phyloP scores from a whole-genome alignment of 2,888 invertebrate genomes.

The Euclidia mi region DNA sequence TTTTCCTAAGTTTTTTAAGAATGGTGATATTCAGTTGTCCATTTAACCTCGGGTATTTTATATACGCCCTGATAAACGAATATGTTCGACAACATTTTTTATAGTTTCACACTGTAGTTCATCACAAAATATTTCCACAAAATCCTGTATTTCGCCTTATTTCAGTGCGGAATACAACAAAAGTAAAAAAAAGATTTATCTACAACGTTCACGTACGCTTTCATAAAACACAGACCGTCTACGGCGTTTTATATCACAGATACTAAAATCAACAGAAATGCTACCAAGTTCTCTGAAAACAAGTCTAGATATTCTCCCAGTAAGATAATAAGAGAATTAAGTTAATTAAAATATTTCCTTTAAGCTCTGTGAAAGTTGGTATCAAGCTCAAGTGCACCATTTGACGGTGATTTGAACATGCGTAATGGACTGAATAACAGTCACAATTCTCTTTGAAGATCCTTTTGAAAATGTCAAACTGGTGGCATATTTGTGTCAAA shows the following conservation, averaged over 20 bases:
- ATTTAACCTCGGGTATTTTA: too few relatives aligned
- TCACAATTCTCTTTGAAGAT: slow-evolving; percentile 17
- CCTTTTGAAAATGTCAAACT: slow-evolving; percentile 21
- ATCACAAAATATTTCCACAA: too few relatives aligned
- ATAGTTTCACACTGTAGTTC: too few relatives aligned
- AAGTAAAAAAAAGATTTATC: too few relatives aligned
- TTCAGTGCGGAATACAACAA: too few relatives aligned
- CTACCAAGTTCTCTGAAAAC: background rate
- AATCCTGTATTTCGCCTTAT: too few relatives aligned
- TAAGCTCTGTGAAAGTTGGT: slow-evolving; percentile 19
- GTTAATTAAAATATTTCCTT: slow-evolving; percentile 14
- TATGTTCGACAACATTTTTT: too few relatives aligned
- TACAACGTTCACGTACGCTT: background rate
- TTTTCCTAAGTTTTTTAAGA: too few relatives aligned
- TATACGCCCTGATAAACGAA: too few relatives aligned
- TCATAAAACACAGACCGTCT: background rate
- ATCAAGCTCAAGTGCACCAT: slow-evolving; percentile 25
- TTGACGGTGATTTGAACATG: slow-evolving; percentile 30
- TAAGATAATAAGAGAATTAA: slow-evolving; percentile 1
- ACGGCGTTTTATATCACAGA: background rate
- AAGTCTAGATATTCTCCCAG: background rate
- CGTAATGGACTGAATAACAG: slow-evolving; percentile 33
- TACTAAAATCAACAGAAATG: background rate
- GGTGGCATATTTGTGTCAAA: slow-evolving; percentile 7
- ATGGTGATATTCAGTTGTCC: too few relatives aligned